phyloP scores from a whole-genome alignment of 2,888 invertebrate species.

The Melangyna quadrimaculata region DNA sequence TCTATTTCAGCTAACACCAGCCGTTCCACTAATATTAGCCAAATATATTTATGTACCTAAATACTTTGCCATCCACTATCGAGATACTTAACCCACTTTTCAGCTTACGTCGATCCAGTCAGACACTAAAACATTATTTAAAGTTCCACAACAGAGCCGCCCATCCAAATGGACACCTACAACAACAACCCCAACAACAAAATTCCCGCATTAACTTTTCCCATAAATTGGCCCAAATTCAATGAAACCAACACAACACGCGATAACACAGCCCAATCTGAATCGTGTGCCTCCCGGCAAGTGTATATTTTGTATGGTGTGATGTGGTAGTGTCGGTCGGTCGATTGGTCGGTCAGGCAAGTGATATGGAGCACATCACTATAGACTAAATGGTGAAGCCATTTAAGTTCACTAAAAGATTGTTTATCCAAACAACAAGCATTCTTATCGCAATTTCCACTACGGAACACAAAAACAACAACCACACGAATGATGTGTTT shows the following conservation, averaged over 20 bases:
- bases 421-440: slow-evolving; percentile 33
- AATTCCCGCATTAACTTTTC: slow-evolving; percentile 25
- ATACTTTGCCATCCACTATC: slow-evolving; percentile 23
- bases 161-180: background rate
- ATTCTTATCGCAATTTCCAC: slow-evolving; percentile 43
- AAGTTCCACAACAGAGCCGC: slow-evolving; percentile 6
- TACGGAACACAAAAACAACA: background rate
- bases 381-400: slow-evolving; percentile 52
- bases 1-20: background rate
- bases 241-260: slow-evolving; percentile 60
- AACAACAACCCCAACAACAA: background rate
- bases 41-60: too few relatives aligned
- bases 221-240: slow-evolving; percentile 62
- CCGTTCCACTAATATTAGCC: background rate
- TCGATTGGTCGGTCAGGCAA: background rate
- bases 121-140: slow-evolving; percentile 36
- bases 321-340: background rate
- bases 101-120: background rate
- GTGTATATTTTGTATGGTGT: background rate
- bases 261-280: slow-evolving; percentile 48
- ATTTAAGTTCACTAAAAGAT: slow-evolving; percentile 32
- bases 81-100: slow-evolving; percentile 50
- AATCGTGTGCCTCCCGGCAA: slow-evolving; percentile 5
- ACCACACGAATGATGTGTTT: background rate
- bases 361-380: slow-evolving; percentile 34